These are phyloP conservation scores for Thaumetopoea pityocampa DNA, from an alignment of 1,140 invertebrate species.

Conservation along the genomic window DNA sequence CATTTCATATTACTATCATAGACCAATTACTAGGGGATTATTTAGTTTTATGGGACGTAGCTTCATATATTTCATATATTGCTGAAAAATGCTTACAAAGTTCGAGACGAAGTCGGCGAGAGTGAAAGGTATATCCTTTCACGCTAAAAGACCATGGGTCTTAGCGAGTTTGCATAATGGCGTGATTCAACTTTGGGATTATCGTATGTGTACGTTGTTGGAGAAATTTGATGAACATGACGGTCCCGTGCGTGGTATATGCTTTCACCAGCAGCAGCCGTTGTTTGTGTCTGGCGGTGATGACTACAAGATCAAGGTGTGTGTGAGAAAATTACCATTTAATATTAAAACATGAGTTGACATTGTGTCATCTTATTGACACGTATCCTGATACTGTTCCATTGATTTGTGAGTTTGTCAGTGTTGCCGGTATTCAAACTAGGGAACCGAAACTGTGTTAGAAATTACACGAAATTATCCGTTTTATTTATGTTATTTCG, in stretches of 20 bases:
- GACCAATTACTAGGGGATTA: too few species aligned
- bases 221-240: slow-evolving; percentile 99
- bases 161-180: slow-evolving; percentile 98
- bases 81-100: slow-evolving; percentile 94
- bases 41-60: slow-evolving; percentile 40
- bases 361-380: too few species aligned
- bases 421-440: too few species aligned
- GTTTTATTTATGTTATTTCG: too few species aligned
- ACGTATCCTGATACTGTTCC: too few species aligned
- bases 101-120: slow-evolving; percentile 99
- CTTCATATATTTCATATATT: slow-evolving; percentile 20
- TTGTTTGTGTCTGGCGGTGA: slow-evolving; percentile 99
- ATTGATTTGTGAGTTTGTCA: too few species aligned
- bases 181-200: slow-evolving; percentile 99
- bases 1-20: too few species aligned
- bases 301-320: slow-evolving; percentile 99
- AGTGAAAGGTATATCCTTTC: slow-evolving; percentile 98
- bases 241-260: slow-evolving; percentile 98
- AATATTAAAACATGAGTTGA: too few species aligned
- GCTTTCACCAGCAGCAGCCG: slow-evolving; percentile 98
- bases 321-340: too few species aligned
- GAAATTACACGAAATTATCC: too few species aligned
- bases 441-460: too few species aligned
- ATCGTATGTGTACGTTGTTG: slow-evolving; percentile 98
- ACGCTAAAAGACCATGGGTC: slow-evolving; percentile 98